A percentile compares a stretch with the other conserved stretches of the same genome.
Evolutionary conservation across 2,797 vertebrate genomes (phyloP).

Genomic region (Euthynnus affinis): DNA sequence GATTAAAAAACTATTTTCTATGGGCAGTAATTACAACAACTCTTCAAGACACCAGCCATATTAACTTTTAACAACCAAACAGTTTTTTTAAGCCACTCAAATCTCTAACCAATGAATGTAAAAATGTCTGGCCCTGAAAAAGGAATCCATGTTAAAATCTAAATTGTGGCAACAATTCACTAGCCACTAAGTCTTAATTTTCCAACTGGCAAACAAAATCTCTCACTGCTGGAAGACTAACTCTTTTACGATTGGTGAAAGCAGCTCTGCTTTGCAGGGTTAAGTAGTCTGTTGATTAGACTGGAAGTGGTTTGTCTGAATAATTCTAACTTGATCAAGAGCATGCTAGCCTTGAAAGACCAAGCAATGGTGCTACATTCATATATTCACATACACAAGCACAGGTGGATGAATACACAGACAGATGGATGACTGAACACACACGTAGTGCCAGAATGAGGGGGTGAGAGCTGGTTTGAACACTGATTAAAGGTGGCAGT

Average conservation of each 20-base stretch:
- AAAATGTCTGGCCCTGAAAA: not conserved
- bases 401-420: conserved; percentile 64
- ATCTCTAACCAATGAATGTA: not conserved
- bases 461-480: conserved; percentile 66
- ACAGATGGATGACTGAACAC: conserved; percentile 72
- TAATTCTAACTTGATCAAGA: conserved; percentile 57
- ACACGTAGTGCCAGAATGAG: conserved; percentile 50
- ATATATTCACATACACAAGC: conserved; percentile 63
- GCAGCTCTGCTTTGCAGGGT: conserved; percentile 46
- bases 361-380: conserved; percentile 48
- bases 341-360: conserved; percentile 24
- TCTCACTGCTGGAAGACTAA: conserved; percentile 22
- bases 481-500: conserved; percentile 82
- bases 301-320: conserved; percentile 46
- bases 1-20: not conserved
- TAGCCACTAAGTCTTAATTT: conserved; percentile 33
- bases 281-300: conserved; percentile 54
- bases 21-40: not conserved
- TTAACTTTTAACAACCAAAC: conserved; percentile 1
- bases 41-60: not conserved
- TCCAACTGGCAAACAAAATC: conserved; percentile 35
- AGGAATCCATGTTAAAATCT: not conserved
- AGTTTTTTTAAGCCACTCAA: conserved; percentile 3
- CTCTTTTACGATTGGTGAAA: conserved; percentile 40
- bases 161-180: conserved; percentile 16